A percentile compares a stretch with the other conserved stretches of the same genome.
Evolutionary conservation across 2,113 vertebrate genomes (phyloP).

Genomic region (Pelmatolapia mariae): DNA sequence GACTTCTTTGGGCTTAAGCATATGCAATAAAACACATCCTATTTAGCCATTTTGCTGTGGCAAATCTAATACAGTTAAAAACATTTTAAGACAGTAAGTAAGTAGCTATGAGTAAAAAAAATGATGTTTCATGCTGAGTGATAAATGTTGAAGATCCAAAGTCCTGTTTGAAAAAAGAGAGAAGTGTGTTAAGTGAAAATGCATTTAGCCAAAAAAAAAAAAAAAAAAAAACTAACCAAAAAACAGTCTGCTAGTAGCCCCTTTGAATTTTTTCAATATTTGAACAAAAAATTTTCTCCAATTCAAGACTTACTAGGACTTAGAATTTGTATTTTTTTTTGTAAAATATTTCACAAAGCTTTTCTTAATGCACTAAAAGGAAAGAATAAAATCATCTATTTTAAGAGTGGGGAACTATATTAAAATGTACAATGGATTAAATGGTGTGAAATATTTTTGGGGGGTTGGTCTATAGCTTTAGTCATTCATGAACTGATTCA

Average conservation of each 20-base stretch:
- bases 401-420: neutral
- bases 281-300: neutral
- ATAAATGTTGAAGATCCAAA: neutral
- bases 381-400: neutral
- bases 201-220: neutral
- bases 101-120: neutral
- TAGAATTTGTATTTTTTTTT: rapidly evolving
- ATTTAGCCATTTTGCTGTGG: neutral
- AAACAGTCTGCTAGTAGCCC: neutral
- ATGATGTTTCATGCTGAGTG: neutral
- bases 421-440: neutral
- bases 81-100: neutral
- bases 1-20: too few relatives aligned
- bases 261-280: neutral
- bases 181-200: neutral
- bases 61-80: neutral
- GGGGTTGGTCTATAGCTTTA: neutral
- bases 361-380: neutral
- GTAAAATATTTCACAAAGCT: neutral
- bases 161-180: neutral
- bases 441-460: rapidly evolving
- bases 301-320: neutral
- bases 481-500: neutral
- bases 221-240: neutral
- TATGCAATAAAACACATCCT: neutral